Evolutionary conservation across 1,140 invertebrate species (phyloP).

Genomic region (Telenomus remus): DNA sequence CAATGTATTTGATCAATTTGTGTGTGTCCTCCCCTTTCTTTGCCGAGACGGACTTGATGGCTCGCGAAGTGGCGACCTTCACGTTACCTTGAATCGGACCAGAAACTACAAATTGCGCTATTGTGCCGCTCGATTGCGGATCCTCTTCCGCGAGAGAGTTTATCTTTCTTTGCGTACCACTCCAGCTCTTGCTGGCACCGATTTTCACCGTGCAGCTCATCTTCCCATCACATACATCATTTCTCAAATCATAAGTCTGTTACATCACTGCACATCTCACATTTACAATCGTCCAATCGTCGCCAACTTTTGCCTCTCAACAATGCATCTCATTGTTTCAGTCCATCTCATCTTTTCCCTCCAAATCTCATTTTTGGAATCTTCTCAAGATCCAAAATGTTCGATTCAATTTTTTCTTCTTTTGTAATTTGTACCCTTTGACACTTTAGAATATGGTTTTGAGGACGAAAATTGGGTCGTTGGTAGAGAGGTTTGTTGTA

Average conservation of each 20-base stretch:
- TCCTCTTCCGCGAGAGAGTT: conserved; percentile 70
- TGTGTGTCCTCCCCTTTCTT: conserved; percentile 80
- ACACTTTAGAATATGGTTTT: no score
- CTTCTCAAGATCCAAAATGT: no score
- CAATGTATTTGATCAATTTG: conserved; percentile 85
- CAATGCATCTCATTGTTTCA: no score
- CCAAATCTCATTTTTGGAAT: no score
- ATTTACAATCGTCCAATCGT: no score
- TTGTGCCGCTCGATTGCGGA: conserved; percentile 18
- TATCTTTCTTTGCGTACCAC: conserved; percentile 69
- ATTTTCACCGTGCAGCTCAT: conserved; percentile 74
- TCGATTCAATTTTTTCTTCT: no score
- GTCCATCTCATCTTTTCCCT: no score
- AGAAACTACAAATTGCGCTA: conserved; percentile 13
- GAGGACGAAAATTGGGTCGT: not conserved
- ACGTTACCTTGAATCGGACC: conserved; percentile 20
- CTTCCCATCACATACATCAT: conserved; percentile 64
- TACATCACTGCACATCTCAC: conserved; percentile 3
- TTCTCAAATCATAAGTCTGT: no score
- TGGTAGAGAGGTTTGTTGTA: not conserved
- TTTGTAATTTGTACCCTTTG: no score
- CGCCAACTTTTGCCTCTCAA: not conserved
- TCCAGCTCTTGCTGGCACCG: conserved; percentile 69
- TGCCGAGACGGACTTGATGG: conserved; percentile 66
- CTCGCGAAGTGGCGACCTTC: conserved; percentile 57